A percentile compares a stretch with the other conserved stretches of the same genome.
These are phyloP conservation scores for Pseudomugil tenellus DNA, from an alignment of 2,797 vertebrate species.

Conservation along the genomic window DNA sequence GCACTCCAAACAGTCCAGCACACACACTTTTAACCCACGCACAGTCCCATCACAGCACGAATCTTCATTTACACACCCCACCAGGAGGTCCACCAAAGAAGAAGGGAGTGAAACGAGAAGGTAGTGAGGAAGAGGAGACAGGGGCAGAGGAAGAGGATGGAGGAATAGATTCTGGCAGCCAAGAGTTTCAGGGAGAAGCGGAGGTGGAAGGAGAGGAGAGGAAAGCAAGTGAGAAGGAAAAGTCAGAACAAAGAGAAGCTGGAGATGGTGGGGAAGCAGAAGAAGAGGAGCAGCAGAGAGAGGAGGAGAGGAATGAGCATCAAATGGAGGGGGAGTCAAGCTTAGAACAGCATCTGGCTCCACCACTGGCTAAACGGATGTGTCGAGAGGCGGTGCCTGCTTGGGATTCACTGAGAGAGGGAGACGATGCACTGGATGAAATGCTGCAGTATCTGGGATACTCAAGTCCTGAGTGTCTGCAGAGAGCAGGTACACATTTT, in stretches of 20 bases:
- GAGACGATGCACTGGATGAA: conserved; percentile 94
- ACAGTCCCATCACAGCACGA: conserved; percentile 47
- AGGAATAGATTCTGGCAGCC: conserved; percentile 63
- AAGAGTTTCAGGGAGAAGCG: conserved; percentile 75
- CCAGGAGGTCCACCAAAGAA: conserved; percentile 74
- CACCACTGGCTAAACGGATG: conserved; percentile 86
- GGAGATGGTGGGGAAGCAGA: conserved; percentile 9
- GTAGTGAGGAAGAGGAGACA: conserved; percentile 78
- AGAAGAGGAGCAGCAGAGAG: conserved; percentile 24
- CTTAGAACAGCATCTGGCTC: conserved; percentile 84
- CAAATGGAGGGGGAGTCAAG: conserved; percentile 54
- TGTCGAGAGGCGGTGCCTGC: conserved; percentile 92
- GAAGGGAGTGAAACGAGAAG: conserved; percentile 69
- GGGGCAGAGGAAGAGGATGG: conserved; percentile 72
- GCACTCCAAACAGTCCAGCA: conserved; percentile 68
- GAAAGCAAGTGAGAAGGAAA: conserved; percentile 73
- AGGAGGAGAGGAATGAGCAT: conserved; percentile 41
- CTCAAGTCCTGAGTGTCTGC: conserved; percentile 96
- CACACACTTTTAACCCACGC: conserved; percentile 50
- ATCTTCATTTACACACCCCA: conserved; percentile 59
- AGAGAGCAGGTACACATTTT: conserved; percentile 85
- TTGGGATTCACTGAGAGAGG: conserved; percentile 92
- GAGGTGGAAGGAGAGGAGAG: conserved; percentile 51
- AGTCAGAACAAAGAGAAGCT: conserved; percentile 74
- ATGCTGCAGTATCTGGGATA: conserved; percentile 95